These are phyloP conservation scores for Erithacus rubecula DNA, from an alignment of 2,797 vertebrate species.

Conservation along the genomic window DNA sequence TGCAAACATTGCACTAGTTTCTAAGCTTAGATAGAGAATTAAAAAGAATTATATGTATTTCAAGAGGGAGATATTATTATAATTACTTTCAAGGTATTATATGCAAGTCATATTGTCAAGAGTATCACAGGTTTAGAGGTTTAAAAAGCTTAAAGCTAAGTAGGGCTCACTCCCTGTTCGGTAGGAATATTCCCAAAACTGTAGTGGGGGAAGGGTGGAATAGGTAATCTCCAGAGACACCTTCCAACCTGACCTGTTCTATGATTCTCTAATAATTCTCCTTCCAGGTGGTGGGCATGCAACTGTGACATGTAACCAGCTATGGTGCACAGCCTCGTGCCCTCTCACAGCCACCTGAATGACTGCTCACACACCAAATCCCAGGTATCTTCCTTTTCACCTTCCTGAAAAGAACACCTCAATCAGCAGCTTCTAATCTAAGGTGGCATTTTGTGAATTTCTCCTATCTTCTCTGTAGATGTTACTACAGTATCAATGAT, in stretches of 20 bases:
- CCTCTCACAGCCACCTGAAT: fast-evolving
- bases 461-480: background rate
- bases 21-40: background rate
- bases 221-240: background rate
- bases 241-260: background rate
- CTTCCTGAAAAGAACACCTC: background rate
- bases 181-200: background rate
- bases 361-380: background rate
- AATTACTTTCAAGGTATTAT: background rate
- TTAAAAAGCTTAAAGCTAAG: background rate
- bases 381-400: background rate
- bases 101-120: background rate
- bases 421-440: background rate
- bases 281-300: background rate
- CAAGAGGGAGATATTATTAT: background rate
- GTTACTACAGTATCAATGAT: background rate
- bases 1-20: background rate
- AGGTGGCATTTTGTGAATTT: background rate
- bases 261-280: background rate
- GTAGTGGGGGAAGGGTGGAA: background rate
- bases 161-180: background rate
- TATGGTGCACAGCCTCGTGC: background rate
- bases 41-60: background rate
- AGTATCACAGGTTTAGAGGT: background rate
- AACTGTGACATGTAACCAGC: background rate